These are phyloP conservation scores for Sphenopsis melanotis DNA, from an alignment of 2,797 vertebrate species.

Conservation along the genomic window DNA sequence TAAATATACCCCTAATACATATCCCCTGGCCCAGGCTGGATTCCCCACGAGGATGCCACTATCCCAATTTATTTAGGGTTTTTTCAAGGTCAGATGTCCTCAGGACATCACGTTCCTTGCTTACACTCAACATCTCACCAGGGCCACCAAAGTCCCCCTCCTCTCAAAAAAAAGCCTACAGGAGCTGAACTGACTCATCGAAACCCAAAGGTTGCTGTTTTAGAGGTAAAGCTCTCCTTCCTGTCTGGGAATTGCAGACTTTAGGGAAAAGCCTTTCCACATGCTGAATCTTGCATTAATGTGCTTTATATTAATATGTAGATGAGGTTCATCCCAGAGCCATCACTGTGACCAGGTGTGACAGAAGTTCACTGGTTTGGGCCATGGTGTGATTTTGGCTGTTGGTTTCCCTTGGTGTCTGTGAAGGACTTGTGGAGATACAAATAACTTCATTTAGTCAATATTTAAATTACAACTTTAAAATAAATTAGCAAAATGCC, in stretches of 20 bases:
- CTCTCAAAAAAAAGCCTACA: background rate
- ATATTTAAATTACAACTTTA: background rate
- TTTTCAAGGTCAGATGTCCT: background rate
- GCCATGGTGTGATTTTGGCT: background rate
- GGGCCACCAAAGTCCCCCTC: background rate
- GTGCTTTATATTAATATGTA: background rate
- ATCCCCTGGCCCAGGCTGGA: background rate
- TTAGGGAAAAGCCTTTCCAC: slow-evolving; percentile 11
- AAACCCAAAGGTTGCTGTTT: background rate
- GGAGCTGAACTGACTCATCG: background rate
- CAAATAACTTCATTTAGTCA: background rate
- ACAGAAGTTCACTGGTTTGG: background rate
- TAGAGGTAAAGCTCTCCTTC: background rate
- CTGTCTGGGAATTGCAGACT: background rate
- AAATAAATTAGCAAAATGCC: background rate
- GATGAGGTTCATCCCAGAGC: background rate
- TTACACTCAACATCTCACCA: background rate
- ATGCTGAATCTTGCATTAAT: background rate
- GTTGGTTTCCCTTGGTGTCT: background rate
- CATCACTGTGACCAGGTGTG: background rate
- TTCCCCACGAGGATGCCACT: background rate
- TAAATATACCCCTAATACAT: background rate
- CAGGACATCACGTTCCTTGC: background rate
- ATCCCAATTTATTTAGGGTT: background rate
- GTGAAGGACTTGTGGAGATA: background rate